Evolutionary conservation across 2,888 invertebrate genomes (phyloP).

Genomic region (Gisinianus flammeolus): DNA sequence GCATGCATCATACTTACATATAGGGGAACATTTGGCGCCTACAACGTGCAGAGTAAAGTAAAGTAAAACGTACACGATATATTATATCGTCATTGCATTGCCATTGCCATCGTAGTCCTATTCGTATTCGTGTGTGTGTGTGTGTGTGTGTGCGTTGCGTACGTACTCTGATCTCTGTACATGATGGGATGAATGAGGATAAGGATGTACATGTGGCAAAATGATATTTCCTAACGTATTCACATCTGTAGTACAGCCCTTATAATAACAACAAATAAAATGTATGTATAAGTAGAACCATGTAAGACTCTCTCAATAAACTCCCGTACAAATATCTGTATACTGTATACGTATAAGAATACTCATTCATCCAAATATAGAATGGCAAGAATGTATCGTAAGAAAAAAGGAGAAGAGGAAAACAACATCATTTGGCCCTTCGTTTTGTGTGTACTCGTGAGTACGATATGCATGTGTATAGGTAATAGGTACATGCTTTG

Average conservation of each 20-base stretch:
- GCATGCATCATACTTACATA: background rate
- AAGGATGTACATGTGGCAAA: background rate
- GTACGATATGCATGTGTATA: no score
- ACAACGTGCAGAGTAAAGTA: background rate
- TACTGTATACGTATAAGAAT: background rate
- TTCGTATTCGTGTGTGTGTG: no score
- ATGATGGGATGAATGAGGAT: background rate
- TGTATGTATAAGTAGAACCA: no score
- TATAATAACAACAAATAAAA: no score
- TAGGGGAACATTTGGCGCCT: background rate
- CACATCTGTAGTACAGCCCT: background rate
- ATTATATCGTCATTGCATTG: background rate
- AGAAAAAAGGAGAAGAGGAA: background rate
- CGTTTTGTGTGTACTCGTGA: no score
- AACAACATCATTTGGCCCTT: background rate
- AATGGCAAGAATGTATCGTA: background rate
- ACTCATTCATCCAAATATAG: slow-evolving; percentile 18
- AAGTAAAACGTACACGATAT: background rate
- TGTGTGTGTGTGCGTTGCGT: no score
- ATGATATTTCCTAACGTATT: background rate
- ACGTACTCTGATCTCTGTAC: background rate
- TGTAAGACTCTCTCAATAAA: no score
- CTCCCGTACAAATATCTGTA: no score
- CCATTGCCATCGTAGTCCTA: background rate
- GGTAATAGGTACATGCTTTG: no score